phyloP scores from a whole-genome alignment of 2,888 invertebrate genomes.

The Agonopterix heracliana region DNA sequence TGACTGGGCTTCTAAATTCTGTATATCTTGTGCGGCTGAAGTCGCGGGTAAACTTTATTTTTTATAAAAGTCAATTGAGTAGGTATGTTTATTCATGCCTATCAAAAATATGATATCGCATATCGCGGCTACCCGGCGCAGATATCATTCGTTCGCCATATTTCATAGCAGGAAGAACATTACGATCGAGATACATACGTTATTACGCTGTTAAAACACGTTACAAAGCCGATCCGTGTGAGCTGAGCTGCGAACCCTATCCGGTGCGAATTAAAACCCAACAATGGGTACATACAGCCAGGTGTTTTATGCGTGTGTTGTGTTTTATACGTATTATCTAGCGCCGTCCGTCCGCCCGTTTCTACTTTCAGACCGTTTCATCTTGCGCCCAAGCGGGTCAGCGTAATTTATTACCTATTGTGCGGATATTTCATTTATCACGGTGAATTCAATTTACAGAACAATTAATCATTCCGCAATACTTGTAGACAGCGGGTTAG shows the following conservation, averaged over 20 bases:
- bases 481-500: slow-evolving; percentile 68
- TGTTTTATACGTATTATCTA: slow-evolving; percentile 60
- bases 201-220: slow-evolving; percentile 13
- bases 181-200: slow-evolving; percentile 10
- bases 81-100: too few relatives aligned
- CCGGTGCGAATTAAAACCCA: slow-evolving; percentile 28
- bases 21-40: too few relatives aligned
- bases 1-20: too few relatives aligned
- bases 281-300: slow-evolving; percentile 43
- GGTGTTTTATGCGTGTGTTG: slow-evolving; percentile 61
- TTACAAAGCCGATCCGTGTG: slow-evolving; percentile 1
- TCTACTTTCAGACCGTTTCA: slow-evolving; percentile 68
- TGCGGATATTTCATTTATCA: slow-evolving; percentile 75
- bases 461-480: slow-evolving; percentile 75
- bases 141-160: slow-evolving; percentile 8
- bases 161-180: slow-evolving; percentile 7
- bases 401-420: slow-evolving; percentile 76
- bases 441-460: slow-evolving; percentile 75
- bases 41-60: too few relatives aligned
- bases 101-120: too few relatives aligned
- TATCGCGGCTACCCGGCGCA: too few relatives aligned
- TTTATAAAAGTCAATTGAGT: too few relatives aligned
- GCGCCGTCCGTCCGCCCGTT: slow-evolving; percentile 57
- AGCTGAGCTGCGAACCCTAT: not conserved
- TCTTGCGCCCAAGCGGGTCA: slow-evolving; percentile 69